Percentiles rank a stretch among this genome's conserved stretches.
These are phyloP conservation scores for Coilia nasus DNA, from an alignment of 2,797 vertebrate genomes.

Conservation along the genomic window DNA sequence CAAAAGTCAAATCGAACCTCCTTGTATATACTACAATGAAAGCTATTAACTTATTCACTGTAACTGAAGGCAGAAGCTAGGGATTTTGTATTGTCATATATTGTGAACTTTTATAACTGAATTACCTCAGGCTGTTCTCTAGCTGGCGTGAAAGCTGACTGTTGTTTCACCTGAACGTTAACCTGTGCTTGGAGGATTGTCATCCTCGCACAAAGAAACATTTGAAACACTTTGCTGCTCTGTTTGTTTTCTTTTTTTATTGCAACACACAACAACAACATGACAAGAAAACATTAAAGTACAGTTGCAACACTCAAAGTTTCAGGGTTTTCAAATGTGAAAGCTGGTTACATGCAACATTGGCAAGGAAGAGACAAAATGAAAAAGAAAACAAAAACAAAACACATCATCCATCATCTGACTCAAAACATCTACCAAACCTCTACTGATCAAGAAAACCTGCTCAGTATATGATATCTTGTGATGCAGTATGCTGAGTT, in stretches of 20 bases:
- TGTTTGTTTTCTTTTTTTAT: slow-evolving; percentile 50
- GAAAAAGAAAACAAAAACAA: not conserved
- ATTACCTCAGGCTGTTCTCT: slow-evolving; percentile 54
- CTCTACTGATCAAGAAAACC: not conserved
- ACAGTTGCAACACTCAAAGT: not conserved
- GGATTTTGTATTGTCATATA: slow-evolving; percentile 70
- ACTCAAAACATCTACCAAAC: not conserved
- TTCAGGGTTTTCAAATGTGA: not conserved
- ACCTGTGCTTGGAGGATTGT: slow-evolving; percentile 33
- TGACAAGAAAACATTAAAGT: not conserved
- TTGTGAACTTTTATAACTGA: slow-evolving; percentile 63
- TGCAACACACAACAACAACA: not conserved
- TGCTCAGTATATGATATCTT: not conserved
- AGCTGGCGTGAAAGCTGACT: slow-evolving; percentile 47
- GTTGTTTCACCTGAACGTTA: slow-evolving; percentile 41
- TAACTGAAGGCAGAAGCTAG: slow-evolving; percentile 58
- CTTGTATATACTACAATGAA: slow-evolving; percentile 74
- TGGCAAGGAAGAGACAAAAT: not conserved
- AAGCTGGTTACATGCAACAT: not conserved
- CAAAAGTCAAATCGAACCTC: slow-evolving; percentile 37
- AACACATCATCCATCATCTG: not conserved
- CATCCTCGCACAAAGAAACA: slow-evolving; percentile 58
- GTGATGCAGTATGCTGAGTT: not conserved
- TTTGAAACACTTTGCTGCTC: slow-evolving; percentile 54
- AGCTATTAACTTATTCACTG: slow-evolving; percentile 64